Evolutionary conservation across 2,113 vertebrate species (phyloP).

Genomic region (Aldabrachelys gigantea): DNA sequence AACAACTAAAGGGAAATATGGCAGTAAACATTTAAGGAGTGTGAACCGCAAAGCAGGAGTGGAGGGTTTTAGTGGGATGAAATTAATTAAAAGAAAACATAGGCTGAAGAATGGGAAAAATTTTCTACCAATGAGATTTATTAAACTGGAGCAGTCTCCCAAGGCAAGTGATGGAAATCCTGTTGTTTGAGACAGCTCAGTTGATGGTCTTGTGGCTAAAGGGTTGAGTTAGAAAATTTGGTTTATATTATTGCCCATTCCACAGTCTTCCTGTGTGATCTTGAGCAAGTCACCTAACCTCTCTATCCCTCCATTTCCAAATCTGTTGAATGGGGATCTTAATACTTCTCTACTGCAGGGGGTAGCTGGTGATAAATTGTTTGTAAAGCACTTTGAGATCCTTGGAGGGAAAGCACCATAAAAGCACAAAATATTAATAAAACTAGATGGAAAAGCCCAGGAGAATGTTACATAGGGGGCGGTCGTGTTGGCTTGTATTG

Average conservation of each 20-base stretch:
- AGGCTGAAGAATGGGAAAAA: neutral
- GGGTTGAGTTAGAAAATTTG: neutral
- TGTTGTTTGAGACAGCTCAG: neutral
- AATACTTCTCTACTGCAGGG: neutral
- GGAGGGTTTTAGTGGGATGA: neutral
- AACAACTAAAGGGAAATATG: neutral
- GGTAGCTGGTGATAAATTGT: neutral
- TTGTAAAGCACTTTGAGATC: conserved; percentile 2
- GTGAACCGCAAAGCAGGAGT: neutral
- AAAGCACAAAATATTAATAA: neutral
- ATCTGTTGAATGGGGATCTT: neutral
- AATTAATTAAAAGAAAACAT: conserved; percentile 6
- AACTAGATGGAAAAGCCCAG: neutral
- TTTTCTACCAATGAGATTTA: neutral
- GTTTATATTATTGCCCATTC: neutral
- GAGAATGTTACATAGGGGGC: neutral
- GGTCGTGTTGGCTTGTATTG: neutral
- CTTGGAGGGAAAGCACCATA: neutral
- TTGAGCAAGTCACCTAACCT: neutral
- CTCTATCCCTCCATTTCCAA: neutral
- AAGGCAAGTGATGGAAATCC: neutral
- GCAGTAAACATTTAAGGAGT: neutral
- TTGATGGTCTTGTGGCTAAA: neutral
- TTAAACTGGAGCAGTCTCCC: neutral
- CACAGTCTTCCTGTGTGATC: neutral